Evolutionary conservation across 2,888 invertebrate genomes (phyloP), one percentile per base, ranked within the genome.

Genomic region (Chelonus formosanus): DNA sequence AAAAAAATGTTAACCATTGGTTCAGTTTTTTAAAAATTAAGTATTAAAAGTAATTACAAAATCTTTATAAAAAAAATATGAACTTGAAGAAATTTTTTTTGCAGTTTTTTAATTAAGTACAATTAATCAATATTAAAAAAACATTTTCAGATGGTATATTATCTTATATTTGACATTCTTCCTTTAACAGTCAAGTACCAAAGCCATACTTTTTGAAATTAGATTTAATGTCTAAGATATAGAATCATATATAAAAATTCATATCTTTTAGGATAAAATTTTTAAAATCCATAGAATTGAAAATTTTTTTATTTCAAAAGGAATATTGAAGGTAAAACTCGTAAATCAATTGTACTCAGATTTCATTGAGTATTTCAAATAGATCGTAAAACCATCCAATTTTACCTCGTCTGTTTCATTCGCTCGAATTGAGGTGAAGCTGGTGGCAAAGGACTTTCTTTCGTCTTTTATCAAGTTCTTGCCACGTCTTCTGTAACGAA

Each of bases 331-430:
- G 10, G 5, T 10, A 20, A 4, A 62, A 55, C 60, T 70, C 70
- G 68, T 71, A 68, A 71, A 71, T 71, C 69, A 71, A 69, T 71
- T 59, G 53, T 60, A 66, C 40, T 40, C 40, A 4, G 71, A 71
- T 71, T 71, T 71, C 67, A 71, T 70, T 71, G 70, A 67, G 65
- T 65, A 67, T 67, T 68, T 70, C 70, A 65, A 70, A 68, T 67
- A 70, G 68, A 71, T 71, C 71, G 70, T 70, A 69, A 70, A 69
- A 40, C n/a, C 47, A 45, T 57, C 44, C 31, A 50, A 43, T 59
- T 50, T 55, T 50, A 35, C n/a, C 44, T 48, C 45, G 52, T 52
- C 32, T 52, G 52, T 63, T 62, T 63, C 45, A 44, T 60, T 60
- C 52, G 32, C 40, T 60, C 60, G 53, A 63, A 67, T 63, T 63